Base-by-base conservation (phyloP, 1,140 invertebrate genomes). In the Macrotrachela quadricornifera region DNA sequence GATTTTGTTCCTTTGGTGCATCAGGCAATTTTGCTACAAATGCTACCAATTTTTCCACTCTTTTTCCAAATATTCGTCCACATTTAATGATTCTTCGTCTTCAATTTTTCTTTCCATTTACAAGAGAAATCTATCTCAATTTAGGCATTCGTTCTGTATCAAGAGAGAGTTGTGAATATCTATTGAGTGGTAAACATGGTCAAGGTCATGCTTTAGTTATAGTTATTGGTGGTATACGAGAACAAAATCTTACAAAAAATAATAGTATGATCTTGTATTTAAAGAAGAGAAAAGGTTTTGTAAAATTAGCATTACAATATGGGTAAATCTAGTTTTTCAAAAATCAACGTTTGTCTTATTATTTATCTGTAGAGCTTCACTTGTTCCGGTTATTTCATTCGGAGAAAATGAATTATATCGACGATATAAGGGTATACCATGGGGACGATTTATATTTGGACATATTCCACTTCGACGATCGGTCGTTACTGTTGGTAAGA, bases 361-460 rank as follows among this genome's bases (percentile, higher is more conserved):
- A n/a, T n/a, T n/a, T n/a, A n/a, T n/a, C n/a, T n/a, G n/a, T 30
- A 66, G 69, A 18, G 75, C 79, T 9, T 70, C 79, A 0, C 66
- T 91, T 52, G 85, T 90, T 3, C 90, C 85, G 15, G 79, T 85
- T 1, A 79, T 87, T 62, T 80, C 82, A 0, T 94, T 94, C 68
- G 86, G 86, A 0, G 88, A 94, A 67, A 84, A 81, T 14, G 83
- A 91, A 59, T 63, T 90, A 1, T 92, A 80, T 65, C 74, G 79
- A 57, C 86, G 91, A 66, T 74, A 81, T 46, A 68, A 63, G 11
- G 80, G 83, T 0, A 82, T 83, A 0, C 75, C 84, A 16, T 60
- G 88, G 16, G 78, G 83, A 15, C 70, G 80, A 39, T 88, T 90
- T 61, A 77, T 75, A 1, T 85, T 85, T 68, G 88, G 87, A 0